These are phyloP conservation scores for Brenthis ino DNA, from an alignment of 2,888 invertebrate genomes.

Conservation along the genomic window DNA sequence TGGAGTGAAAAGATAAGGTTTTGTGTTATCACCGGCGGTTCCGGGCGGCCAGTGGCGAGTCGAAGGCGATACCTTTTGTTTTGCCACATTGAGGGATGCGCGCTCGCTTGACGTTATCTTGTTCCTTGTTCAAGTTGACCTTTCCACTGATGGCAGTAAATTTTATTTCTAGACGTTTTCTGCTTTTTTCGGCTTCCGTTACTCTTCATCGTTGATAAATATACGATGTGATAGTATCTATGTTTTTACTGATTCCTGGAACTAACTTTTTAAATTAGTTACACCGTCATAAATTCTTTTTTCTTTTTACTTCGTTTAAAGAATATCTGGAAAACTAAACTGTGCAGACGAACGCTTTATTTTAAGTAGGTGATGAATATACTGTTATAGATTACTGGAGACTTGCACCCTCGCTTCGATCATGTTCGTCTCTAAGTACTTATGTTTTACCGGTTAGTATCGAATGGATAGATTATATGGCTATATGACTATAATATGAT, in stretches of 20 bases:
- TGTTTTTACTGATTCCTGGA: conserved; percentile 32
- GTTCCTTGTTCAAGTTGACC: conserved; percentile 68
- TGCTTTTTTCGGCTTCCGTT: conserved; percentile 53
- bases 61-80: conserved; percentile 80
- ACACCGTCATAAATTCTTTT: too few species aligned
- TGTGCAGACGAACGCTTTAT: too few species aligned
- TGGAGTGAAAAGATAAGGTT: conserved; percentile 71
- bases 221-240: conserved; percentile 51
- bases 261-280: too few species aligned
- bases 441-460: too few species aligned
- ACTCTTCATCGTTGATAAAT: conserved; percentile 56
- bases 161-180: conserved; percentile 71
- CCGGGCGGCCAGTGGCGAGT: conserved; percentile 76
- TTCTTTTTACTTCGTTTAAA: too few species aligned
- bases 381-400: too few species aligned
- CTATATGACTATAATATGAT: too few species aligned
- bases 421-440: too few species aligned
- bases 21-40: conserved; percentile 72
- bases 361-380: too few species aligned
- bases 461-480: too few species aligned
- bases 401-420: too few species aligned
- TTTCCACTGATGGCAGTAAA: conserved; percentile 75
- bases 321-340: too few species aligned
- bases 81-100: conserved; percentile 77
- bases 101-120: conserved; percentile 77